Conservation (phyloP, 1,140 invertebrate genomes). For the Neodiprion virginianus region DNA sequence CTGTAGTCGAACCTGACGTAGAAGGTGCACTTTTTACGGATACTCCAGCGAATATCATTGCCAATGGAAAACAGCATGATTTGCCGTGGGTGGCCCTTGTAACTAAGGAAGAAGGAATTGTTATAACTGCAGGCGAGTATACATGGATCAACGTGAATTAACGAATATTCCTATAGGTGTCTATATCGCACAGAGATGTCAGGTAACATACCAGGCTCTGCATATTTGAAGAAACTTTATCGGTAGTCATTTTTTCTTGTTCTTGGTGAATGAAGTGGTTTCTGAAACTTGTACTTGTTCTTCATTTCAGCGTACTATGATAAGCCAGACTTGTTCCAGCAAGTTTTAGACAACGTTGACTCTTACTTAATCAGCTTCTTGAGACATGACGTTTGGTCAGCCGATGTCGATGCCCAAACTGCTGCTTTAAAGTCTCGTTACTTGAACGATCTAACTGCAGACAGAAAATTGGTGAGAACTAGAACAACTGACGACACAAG, state of each 20-base stretch:
- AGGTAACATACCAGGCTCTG: too few species aligned
- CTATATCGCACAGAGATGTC: too few species aligned
- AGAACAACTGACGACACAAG: not conserved
- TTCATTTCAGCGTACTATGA: not conserved
- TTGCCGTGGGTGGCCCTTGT: not conserved
- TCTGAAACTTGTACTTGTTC: not conserved
- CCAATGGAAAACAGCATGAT: not conserved
- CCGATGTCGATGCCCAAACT: not conserved
- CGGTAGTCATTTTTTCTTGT: too few species aligned
- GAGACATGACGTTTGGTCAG: not conserved
- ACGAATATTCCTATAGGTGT: too few species aligned
- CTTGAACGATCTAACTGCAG: not conserved
- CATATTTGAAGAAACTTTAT: not conserved
- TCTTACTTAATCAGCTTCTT: not conserved
- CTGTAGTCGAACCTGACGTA: not conserved
- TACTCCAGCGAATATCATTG: not conserved
- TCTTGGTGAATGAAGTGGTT: too few species aligned
- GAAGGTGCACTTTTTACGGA: not conserved
- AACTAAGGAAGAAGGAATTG: too few species aligned
- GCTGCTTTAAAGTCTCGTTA: not conserved
- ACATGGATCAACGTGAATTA: not conserved
- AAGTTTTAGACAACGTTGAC: not conserved
- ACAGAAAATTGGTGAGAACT: constrained; percentile 8
- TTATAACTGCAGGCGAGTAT: too few species aligned
- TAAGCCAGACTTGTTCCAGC: not conserved